phyloP scores from a whole-genome alignment of 2,797 vertebrate species.

The Halcyon smyrnensis region DNA sequence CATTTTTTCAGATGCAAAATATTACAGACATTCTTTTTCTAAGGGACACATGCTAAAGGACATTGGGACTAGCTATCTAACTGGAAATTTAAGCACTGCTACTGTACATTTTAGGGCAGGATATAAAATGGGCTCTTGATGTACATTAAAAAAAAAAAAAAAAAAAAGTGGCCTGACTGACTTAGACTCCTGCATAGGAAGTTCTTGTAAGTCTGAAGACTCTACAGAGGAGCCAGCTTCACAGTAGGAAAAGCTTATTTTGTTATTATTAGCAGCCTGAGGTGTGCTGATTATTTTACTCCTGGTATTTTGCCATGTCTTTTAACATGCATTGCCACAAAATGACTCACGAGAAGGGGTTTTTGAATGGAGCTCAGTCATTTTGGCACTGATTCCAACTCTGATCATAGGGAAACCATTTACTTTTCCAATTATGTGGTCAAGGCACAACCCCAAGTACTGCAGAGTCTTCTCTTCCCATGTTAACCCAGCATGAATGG shows the following conservation, averaged over 20 bases:
- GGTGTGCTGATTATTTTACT: conserved; percentile 57
- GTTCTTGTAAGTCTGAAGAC: not conserved
- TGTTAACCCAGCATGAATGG: not conserved
- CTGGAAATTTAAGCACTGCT: not conserved
- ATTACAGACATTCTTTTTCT: not conserved
- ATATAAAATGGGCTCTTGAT: not conserved
- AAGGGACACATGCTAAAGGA: not conserved
- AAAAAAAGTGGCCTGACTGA: not conserved
- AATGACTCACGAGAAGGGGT: conserved; percentile 46
- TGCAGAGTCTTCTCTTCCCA: not conserved
- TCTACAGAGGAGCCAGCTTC: not conserved
- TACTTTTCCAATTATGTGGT: conserved; percentile 54
- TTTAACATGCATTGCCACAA: conserved; percentile 46
- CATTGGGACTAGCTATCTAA: not conserved
- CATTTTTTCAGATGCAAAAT: conserved; percentile 34
- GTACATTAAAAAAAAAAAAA: not conserved
- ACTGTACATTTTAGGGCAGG: not conserved
- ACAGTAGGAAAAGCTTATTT: conserved; percentile 33
- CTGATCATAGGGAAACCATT: conserved; percentile 63
- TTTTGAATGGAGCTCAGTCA: conserved; percentile 49
- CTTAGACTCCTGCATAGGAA: not conserved
- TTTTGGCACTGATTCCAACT: conserved; percentile 47
- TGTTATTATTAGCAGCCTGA: conserved; percentile 47
- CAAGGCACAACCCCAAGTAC: conserved; percentile 38
- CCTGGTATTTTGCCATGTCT: conserved; percentile 59